Evolutionary conservation across 2,797 vertebrate genomes (phyloP).

Genomic region (Sparidentex hasta): DNA sequence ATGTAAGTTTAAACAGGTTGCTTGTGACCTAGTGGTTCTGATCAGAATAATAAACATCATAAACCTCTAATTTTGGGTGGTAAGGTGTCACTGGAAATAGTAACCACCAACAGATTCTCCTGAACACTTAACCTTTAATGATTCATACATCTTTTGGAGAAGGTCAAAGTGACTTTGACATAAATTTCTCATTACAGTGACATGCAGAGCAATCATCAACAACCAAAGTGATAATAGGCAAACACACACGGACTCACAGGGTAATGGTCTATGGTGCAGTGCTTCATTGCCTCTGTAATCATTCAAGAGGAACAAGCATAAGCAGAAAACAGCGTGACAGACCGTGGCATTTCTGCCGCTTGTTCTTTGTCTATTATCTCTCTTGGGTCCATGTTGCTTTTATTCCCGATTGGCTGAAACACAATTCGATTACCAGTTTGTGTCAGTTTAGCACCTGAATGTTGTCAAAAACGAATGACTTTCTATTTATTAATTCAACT

Average conservation of each 20-base stretch:
- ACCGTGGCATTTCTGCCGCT: background rate
- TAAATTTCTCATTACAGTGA: conserved; percentile 3
- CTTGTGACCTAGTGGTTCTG: too few species aligned
- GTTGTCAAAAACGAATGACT: conserved; percentile 15
- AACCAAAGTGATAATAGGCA: background rate
- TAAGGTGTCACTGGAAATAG: too few species aligned
- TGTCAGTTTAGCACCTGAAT: background rate
- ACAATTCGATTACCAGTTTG: background rate
- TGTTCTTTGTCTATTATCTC: background rate
- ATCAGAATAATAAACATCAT: too few species aligned
- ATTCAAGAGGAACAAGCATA: background rate
- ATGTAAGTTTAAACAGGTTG: too few species aligned
- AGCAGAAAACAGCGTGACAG: background rate
- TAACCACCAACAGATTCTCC: too few species aligned
- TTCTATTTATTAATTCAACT: conserved; percentile 6
- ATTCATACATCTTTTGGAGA: background rate
- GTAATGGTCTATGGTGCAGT: conserved; percentile 1
- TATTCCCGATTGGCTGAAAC: conserved; percentile 14
- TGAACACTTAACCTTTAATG: too few species aligned
- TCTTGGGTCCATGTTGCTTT: background rate
- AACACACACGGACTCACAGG: background rate
- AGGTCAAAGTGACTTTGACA: conserved; percentile 11
- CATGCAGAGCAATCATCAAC: background rate
- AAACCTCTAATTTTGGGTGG: too few species aligned
- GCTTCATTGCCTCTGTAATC: conserved; percentile 4